Evolutionary conservation across 2,113 vertebrate genomes (phyloP), one percentile per base, ranked within the genome.

Genomic region (Tenrec ecaudatus): DNA sequence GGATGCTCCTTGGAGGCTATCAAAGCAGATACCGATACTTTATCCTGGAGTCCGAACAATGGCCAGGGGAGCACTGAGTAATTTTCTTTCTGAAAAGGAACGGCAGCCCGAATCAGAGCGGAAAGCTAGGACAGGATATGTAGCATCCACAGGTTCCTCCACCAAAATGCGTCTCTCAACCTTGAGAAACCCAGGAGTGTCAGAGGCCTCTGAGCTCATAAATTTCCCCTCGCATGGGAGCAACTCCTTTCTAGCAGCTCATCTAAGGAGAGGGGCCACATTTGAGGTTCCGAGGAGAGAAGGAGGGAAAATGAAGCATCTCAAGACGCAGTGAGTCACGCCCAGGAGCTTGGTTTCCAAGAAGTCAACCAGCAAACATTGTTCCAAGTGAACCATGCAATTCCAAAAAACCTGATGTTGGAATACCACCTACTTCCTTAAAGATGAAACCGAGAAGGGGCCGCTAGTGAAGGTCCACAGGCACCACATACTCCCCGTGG

Each of bases 321-420:
- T 25, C 17, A 22, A 14, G 19, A 60, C 6, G 20, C 1, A 36
- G 6, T 1, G 17, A 81, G 81, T 62, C 77, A 86, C 3, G 15
- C 20, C 78, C 82, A 2, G 27, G 31, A 76, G 6, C 15, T 10
- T 33, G 38, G 15, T 22, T 29, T 43, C 57, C 23, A 1, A 3
- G 29, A 2, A 22, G 6, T 9, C 6, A 1, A 0, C 38, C 22
- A 27, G 11, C 23, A 12, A 53, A 38, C 12, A 19, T 12, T 10
- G 14, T 3, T 5, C 29, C 64, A 17, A 47, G 15, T 25, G 17
- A 19, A n/a, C 9, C 17, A 7, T 0, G 0, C 3, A 7, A 0
- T 0, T 16, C 71, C 33, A 20, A 0, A 19, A 4, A 0, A 19
- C 3, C 58, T 11, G 2, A 14, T 1, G 4, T 0, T 0, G 76